These are phyloP conservation scores for Tyrophagus putrescentiae DNA, from an alignment of 1,140 invertebrate species.

Conservation along the genomic window DNA sequence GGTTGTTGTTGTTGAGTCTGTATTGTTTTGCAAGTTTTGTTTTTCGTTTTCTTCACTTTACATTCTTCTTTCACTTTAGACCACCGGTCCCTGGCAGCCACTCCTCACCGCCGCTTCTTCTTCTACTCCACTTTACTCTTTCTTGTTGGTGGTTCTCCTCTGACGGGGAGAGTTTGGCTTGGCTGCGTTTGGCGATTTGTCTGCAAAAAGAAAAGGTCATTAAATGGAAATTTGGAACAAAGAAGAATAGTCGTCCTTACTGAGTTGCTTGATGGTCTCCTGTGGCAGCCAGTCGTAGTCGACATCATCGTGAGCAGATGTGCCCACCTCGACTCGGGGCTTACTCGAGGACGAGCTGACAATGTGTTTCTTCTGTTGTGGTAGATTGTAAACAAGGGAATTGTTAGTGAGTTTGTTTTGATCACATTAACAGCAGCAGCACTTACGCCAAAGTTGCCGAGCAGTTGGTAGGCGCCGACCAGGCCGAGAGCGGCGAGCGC, in stretches of 20 bases:
- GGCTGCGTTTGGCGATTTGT: slow-evolving; percentile 7
- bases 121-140: slow-evolving; percentile 4
- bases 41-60: no score
- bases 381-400: neutral
- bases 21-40: no score
- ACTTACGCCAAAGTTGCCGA: slow-evolving; percentile 51
- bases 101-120: no score
- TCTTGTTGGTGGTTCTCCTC: slow-evolving; percentile 15
- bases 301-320: slow-evolving; percentile 57
- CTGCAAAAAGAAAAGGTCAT: neutral
- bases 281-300: slow-evolving; percentile 97
- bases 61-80: no score
- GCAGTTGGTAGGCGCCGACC: slow-evolving; percentile 74
- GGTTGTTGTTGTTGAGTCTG: no score
- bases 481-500: slow-evolving; percentile 70
- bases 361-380: slow-evolving; percentile 25
- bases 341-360: slow-evolving; percentile 21
- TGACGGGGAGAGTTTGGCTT: slow-evolving; percentile 13
- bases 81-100: no score
- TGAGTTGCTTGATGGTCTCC: slow-evolving; percentile 48
- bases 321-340: slow-evolving; percentile 47
- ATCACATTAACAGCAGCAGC: neutral
- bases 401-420: slow-evolving; percentile 11
- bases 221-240: neutral
- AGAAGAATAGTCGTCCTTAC: slow-evolving; percentile 24